A percentile compares a stretch with the other conserved stretches of the same genome.
Conservation (phyloP, 2,797 vertebrate genomes). For the Cynopterus sphinx region DNA sequence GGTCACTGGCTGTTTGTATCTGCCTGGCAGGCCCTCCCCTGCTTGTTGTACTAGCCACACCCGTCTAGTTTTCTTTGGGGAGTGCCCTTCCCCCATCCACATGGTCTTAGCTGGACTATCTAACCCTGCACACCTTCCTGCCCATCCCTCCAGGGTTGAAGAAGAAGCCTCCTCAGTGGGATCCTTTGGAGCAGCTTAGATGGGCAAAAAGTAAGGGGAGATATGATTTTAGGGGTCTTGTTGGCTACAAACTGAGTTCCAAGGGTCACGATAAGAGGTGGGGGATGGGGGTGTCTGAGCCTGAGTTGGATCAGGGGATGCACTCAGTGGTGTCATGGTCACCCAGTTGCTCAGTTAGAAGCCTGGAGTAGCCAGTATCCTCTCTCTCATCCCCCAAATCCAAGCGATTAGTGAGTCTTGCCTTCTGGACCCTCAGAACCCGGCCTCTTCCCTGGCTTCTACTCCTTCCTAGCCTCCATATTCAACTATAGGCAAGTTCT, state of each 20-base stretch:
- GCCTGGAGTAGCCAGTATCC: background rate
- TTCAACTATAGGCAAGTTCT: background rate
- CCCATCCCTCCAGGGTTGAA: background rate
- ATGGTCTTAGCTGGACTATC: background rate
- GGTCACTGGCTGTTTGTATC: accelerated
- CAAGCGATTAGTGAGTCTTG: background rate
- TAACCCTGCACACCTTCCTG: background rate
- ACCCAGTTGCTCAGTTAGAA: background rate
- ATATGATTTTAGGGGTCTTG: accelerated
- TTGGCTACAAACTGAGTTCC: background rate
- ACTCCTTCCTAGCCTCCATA: background rate
- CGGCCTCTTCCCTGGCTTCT: background rate
- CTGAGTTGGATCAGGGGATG: accelerated
- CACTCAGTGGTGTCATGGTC: accelerated
- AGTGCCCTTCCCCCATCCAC: too few relatives aligned
- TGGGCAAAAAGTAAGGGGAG: background rate
- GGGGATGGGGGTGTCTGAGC: accelerated
- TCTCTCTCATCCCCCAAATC: too few relatives aligned
- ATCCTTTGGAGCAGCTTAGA: background rate
- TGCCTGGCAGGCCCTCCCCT: background rate
- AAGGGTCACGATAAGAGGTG: accelerated
- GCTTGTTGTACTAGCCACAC: background rate
- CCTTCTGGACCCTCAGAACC: background rate
- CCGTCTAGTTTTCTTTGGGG: accelerated
- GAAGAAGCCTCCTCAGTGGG: background rate